Evolutionary conservation across 2,888 invertebrate species (phyloP).

Genomic region (Pycnomerus fuliginosus): DNA sequence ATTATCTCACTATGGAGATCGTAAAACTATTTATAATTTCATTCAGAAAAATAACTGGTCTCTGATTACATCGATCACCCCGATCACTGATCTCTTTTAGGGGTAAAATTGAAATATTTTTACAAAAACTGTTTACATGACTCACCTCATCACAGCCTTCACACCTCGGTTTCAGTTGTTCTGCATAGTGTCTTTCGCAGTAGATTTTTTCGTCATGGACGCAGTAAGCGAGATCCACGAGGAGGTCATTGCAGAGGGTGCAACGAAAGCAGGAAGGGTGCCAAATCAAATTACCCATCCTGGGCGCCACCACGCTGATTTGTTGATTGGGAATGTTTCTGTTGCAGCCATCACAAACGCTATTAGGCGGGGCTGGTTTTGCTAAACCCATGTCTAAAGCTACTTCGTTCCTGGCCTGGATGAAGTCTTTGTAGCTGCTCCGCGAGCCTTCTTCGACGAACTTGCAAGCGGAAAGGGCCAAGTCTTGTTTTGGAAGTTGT

Average conservation of each 20-base stretch:
- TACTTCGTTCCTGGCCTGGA: slow-evolving; percentile 90
- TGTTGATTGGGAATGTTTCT: slow-evolving; percentile 77
- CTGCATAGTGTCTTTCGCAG: slow-evolving; percentile 96
- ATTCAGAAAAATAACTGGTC: slow-evolving; percentile 22
- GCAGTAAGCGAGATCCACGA: slow-evolving; percentile 96
- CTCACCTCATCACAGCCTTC: slow-evolving; percentile 98
- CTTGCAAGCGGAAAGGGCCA: slow-evolving; percentile 85
- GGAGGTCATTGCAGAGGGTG: slow-evolving; percentile 82
- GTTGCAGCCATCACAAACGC: slow-evolving; percentile 81
- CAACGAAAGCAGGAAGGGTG: slow-evolving; percentile 95
- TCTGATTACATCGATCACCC: neutral
- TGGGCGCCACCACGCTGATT: slow-evolving; percentile 65
- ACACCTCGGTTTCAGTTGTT: slow-evolving; percentile 92
- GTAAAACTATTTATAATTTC: slow-evolving; percentile 36
- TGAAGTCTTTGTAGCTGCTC: slow-evolving; percentile 86
- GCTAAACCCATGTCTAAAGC: slow-evolving; percentile 86
- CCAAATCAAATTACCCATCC: slow-evolving; percentile 62
- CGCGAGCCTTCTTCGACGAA: slow-evolving; percentile 77
- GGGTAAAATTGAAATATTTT: neutral
- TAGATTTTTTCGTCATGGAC: slow-evolving; percentile 83
- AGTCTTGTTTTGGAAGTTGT: slow-evolving; percentile 93
- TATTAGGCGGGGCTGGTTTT: slow-evolving; percentile 44
- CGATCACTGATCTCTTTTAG: slow-evolving; percentile 3
- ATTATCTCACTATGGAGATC: slow-evolving; percentile 20
- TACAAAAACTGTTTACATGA: slow-evolving; percentile 24